phyloP scores from a whole-genome alignment of 2,888 invertebrate genomes.

The Plutella xylostella region DNA sequence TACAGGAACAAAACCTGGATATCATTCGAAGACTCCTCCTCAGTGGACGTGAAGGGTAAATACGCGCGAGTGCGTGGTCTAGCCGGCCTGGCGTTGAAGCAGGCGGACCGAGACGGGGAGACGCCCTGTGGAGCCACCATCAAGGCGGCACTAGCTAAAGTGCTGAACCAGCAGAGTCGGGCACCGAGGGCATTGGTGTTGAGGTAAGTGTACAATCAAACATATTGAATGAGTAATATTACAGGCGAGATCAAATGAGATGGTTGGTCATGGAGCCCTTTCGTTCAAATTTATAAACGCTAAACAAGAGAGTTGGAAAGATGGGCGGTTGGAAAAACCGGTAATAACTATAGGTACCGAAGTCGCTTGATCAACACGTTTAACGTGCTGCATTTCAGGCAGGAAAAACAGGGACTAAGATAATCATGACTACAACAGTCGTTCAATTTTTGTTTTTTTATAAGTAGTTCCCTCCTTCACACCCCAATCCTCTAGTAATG shows the following conservation, averaged over 20 bases:
- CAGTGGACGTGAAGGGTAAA: slow-evolving; percentile 81
- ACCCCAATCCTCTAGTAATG: too few species aligned
- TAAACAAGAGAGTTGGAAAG: too few species aligned
- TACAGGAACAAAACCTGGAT: slow-evolving; percentile 76
- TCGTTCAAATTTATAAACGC: too few species aligned
- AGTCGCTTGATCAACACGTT: too few species aligned
- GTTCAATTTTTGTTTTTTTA: too few species aligned
- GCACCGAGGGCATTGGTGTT: slow-evolving; percentile 74
- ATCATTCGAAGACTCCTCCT: slow-evolving; percentile 80
- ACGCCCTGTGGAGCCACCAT: slow-evolving; percentile 63
- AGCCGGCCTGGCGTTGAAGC: slow-evolving; percentile 74
- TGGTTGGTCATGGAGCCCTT: too few species aligned
- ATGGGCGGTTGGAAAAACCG: too few species aligned
- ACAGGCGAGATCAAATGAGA: neutral
- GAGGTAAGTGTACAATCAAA: slow-evolving; percentile 43
- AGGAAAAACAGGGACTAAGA: too few species aligned
- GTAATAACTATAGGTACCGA: too few species aligned
- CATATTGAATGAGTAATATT: neutral
- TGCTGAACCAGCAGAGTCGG: slow-evolving; percentile 70
- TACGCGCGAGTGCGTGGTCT: slow-evolving; percentile 78
- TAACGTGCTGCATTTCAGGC: too few species aligned
- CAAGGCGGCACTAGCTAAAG: slow-evolving; percentile 56
- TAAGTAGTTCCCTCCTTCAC: too few species aligned
- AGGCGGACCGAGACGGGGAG: slow-evolving; percentile 70
- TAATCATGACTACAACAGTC: too few species aligned